Percentiles rank a stretch among this genome's conserved stretches.
Evolutionary conservation across 2,888 invertebrate species (phyloP).

Genomic region (Galerucella nymphaeae): DNA sequence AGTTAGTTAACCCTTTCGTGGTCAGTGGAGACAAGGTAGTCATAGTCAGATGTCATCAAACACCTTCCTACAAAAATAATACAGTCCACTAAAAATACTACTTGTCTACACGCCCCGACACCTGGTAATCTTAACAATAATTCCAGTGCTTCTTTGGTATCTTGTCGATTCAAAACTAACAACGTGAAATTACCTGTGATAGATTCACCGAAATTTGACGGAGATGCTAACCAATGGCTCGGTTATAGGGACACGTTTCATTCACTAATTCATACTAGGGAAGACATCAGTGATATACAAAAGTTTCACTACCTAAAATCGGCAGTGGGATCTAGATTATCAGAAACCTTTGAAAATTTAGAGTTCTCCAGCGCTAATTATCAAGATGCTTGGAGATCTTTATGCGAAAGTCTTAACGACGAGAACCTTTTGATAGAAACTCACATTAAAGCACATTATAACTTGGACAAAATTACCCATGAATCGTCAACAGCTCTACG

Average conservation of each 20-base stretch:
- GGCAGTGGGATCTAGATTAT: neutral
- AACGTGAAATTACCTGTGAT: neutral
- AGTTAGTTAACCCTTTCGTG: too few relatives aligned
- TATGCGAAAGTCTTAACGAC: neutral
- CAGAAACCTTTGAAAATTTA: slow-evolving; percentile 7
- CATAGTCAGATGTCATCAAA: too few relatives aligned
- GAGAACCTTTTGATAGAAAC: neutral
- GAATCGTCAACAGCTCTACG: slow-evolving; percentile 5
- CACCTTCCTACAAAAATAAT: too few relatives aligned
- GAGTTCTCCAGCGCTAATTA: slow-evolving; percentile 11
- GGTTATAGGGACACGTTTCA: neutral
- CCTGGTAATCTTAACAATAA: too few relatives aligned
- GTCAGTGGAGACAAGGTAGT: too few relatives aligned
- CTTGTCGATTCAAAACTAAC: neutral
- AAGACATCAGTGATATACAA: slow-evolving; percentile 7
- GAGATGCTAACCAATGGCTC: neutral
- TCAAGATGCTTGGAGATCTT: too few relatives aligned
- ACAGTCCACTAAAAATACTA: too few relatives aligned
- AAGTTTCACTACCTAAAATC: slow-evolving; percentile 10
- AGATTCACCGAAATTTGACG: neutral
- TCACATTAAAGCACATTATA: slow-evolving; percentile 6
- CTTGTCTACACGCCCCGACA: too few relatives aligned
- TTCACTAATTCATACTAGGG: neutral
- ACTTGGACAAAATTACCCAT: neutral
- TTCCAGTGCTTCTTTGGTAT: neutral